Conservation (phyloP, 2,113 vertebrate species). For the Corythoichthys haematopterus region DNA sequence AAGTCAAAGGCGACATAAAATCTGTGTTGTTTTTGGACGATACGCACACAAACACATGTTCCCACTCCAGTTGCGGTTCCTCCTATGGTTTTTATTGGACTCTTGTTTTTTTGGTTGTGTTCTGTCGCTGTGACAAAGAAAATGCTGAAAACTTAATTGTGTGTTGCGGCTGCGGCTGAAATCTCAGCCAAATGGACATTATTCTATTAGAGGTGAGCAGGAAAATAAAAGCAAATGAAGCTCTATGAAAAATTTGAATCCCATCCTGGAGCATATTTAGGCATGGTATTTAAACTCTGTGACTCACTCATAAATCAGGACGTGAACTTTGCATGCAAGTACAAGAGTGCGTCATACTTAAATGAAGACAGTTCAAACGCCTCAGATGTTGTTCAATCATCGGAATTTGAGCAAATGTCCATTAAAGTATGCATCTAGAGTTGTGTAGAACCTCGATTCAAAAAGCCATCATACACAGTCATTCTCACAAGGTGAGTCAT, state of each 20-base stretch:
- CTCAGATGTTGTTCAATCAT: neutral
- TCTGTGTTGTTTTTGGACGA: conserved; percentile 1
- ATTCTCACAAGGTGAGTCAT: too few relatives aligned
- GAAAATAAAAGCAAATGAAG: neutral
- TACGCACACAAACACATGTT: conserved; percentile 1
- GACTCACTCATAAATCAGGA: conserved; percentile 1
- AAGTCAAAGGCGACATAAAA: neutral
- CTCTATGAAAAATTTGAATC: neutral
- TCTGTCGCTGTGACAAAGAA: neutral
- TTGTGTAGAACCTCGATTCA: too few relatives aligned
- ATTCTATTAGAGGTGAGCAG: neutral
- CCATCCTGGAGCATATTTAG: neutral
- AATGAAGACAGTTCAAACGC: neutral
- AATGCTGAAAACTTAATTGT: neutral
- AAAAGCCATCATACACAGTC: too few relatives aligned
- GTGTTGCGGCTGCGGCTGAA: neutral
- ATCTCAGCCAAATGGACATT: neutral
- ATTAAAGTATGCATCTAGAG: neutral
- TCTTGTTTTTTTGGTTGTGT: neutral
- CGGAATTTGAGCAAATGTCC: neutral
- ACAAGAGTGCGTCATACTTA: neutral
- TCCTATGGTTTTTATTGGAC: conserved; percentile 1
- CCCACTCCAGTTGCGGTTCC: conserved; percentile 3
- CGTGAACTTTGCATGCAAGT: neutral
- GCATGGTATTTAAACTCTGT: neutral